phyloP scores from a whole-genome alignment of 2,797 vertebrate genomes.

The Pangasius macronema region DNA sequence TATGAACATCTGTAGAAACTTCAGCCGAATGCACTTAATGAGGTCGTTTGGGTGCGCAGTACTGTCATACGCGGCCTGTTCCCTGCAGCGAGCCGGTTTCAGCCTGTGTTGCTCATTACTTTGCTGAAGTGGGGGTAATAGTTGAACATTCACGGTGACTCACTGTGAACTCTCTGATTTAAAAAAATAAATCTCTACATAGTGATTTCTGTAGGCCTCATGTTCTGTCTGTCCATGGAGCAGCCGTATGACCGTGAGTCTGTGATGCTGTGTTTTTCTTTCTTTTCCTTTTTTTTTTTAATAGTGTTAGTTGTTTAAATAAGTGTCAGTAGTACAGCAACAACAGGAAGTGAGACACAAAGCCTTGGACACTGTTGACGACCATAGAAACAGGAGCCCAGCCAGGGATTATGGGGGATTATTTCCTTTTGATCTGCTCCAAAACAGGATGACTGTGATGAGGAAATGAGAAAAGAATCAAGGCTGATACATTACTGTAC shows the following conservation, averaged over 20 bases:
- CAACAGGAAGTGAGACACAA: conserved; percentile 31
- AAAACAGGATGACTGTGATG: conserved; percentile 39
- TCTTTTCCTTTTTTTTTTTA: not conserved
- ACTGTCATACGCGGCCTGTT: not conserved
- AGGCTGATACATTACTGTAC: not conserved
- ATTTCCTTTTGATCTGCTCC: conserved; percentile 56
- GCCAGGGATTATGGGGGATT: conserved; percentile 57
- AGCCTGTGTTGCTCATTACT: not conserved
- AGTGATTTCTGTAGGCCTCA: not conserved
- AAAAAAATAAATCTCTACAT: not conserved
- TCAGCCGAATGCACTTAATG: not conserved
- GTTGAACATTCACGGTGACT: not conserved
- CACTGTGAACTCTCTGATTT: not conserved
- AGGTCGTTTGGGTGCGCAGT: not conserved
- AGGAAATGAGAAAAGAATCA: conserved; percentile 14
- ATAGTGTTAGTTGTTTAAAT: too few species aligned
- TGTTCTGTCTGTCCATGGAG: not conserved
- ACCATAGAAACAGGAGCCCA: conserved; percentile 45
- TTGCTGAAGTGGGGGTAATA: not conserved
- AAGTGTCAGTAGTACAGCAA: conserved; percentile 33
- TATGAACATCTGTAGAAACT: not conserved
- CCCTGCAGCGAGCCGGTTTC: too few species aligned
- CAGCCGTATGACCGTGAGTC: not conserved
- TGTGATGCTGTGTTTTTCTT: not conserved
- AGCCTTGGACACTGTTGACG: conserved; percentile 33